phyloP scores from a whole-genome alignment of 2,797 vertebrate species.

The Sebastes minor region DNA sequence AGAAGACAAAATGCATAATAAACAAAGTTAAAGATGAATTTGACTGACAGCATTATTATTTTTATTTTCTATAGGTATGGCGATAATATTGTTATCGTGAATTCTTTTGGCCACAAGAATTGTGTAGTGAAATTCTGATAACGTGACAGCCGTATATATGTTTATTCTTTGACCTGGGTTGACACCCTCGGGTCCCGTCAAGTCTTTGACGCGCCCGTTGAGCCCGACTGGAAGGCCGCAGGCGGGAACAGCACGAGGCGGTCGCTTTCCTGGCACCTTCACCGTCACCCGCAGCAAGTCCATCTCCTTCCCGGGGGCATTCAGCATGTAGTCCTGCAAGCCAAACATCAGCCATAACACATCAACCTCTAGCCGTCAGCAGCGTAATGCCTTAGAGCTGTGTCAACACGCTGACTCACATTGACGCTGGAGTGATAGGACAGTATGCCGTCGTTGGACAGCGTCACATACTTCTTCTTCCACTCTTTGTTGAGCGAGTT shows the following conservation, averaged over 20 bases:
- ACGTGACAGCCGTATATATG: background rate
- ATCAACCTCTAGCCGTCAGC: slow-evolving; percentile 11
- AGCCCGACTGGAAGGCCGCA: slow-evolving; percentile 86
- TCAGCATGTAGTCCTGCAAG: slow-evolving; percentile 91
- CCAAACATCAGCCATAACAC: slow-evolving; percentile 36
- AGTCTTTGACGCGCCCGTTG: slow-evolving; percentile 89
- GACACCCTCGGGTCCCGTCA: slow-evolving; percentile 79
- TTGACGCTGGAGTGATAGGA: slow-evolving; percentile 94
- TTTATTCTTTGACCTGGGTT: slow-evolving; percentile 59
- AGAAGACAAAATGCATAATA: no score
- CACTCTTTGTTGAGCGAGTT: slow-evolving; percentile 96
- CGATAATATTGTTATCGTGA: no score
- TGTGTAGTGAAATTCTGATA: no score
- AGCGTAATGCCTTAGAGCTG: background rate
- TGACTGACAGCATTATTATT: no score
- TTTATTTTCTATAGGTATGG: no score
- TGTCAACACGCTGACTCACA: slow-evolving; percentile 80
- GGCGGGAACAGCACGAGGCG: slow-evolving; percentile 88
- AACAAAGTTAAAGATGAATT: no score
- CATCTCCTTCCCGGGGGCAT: slow-evolving; percentile 93
- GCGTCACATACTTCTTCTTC: slow-evolving; percentile 96
- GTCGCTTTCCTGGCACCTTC: slow-evolving; percentile 93
- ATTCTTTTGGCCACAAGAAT: no score
- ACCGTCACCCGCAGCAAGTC: slow-evolving; percentile 92
- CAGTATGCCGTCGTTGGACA: slow-evolving; percentile 91